A percentile compares a stretch with the other conserved stretches of the same genome.
These are phyloP conservation scores for Polydrusus cervinus DNA, from an alignment of 2,888 invertebrate genomes.

Conservation along the genomic window DNA sequence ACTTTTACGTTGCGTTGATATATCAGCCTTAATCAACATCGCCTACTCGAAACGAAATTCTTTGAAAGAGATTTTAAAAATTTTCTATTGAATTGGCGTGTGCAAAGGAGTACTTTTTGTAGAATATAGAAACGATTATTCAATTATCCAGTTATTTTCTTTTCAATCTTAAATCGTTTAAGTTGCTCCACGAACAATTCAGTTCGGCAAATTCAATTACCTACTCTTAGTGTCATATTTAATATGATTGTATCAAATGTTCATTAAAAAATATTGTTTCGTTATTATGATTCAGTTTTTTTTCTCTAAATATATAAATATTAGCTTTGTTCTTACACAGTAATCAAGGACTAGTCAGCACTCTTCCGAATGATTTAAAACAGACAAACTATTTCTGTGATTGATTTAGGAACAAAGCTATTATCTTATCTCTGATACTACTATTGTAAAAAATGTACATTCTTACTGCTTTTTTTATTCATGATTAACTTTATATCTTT, in stretches of 20 bases:
- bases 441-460: background rate
- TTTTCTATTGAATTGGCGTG: slow-evolving; percentile 28
- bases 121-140: slow-evolving; percentile 27
- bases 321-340: too few species aligned
- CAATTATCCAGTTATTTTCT: slow-evolving; percentile 29
- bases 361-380: too few species aligned
- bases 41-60: slow-evolving; percentile 14
- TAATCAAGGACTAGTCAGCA: too few species aligned
- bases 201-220: slow-evolving; percentile 34
- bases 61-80: slow-evolving; percentile 14
- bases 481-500: background rate
- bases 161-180: slow-evolving; percentile 23
- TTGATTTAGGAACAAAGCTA: too few species aligned
- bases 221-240: background rate
- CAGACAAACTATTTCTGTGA: too few species aligned
- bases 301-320: background rate
- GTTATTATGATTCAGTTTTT: background rate
- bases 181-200: slow-evolving; percentile 21
- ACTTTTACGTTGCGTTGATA: too few species aligned
- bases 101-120: background rate
- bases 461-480: background rate
- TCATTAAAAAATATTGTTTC: background rate
- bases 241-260: background rate
- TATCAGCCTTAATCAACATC: background rate
- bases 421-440: background rate